A percentile compares a stretch with the other conserved stretches of the same genome.
Conservation (phyloP, 2,888 invertebrate genomes). For the Hydrotaea cyrtoneurina region DNA sequence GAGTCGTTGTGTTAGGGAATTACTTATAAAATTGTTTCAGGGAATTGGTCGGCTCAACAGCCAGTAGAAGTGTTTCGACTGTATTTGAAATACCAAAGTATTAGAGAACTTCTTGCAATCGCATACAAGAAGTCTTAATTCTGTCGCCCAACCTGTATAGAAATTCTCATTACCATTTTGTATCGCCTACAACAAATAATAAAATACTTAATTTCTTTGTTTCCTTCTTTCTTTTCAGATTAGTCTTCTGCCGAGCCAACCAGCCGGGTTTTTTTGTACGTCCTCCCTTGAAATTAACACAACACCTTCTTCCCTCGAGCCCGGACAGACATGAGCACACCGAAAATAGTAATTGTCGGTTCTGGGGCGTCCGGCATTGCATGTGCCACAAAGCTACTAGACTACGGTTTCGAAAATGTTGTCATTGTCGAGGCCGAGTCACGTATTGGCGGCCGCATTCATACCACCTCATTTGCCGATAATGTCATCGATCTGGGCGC, state of each 20-base stretch:
- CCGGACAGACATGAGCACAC: constrained; percentile 51
- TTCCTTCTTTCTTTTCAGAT: neutral
- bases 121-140: too few relatives aligned
- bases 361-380: constrained; percentile 81
- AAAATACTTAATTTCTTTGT: neutral
- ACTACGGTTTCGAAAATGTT: constrained; percentile 81
- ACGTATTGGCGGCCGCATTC: constrained; percentile 85
- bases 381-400: constrained; percentile 80
- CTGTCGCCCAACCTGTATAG: too few relatives aligned
- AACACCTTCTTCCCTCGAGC: neutral
- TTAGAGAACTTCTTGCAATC: too few relatives aligned
- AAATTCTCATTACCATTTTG: too few relatives aligned
- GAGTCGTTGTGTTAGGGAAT: too few relatives aligned
- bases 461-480: constrained; percentile 82
- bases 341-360: constrained; percentile 79
- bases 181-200: neutral
- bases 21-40: too few relatives aligned
- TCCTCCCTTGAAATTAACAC: constrained; percentile 37
- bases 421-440: constrained; percentile 84
- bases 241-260: neutral
- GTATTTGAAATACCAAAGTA: too few relatives aligned
- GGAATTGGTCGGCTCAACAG: too few relatives aligned
- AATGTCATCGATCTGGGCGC: constrained; percentile 81
- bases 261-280: constrained; percentile 45
- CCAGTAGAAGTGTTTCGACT: too few relatives aligned